Evolutionary conservation across 2,797 vertebrate species (phyloP).

Genomic region (Peromyscus melanophrys): DNA sequence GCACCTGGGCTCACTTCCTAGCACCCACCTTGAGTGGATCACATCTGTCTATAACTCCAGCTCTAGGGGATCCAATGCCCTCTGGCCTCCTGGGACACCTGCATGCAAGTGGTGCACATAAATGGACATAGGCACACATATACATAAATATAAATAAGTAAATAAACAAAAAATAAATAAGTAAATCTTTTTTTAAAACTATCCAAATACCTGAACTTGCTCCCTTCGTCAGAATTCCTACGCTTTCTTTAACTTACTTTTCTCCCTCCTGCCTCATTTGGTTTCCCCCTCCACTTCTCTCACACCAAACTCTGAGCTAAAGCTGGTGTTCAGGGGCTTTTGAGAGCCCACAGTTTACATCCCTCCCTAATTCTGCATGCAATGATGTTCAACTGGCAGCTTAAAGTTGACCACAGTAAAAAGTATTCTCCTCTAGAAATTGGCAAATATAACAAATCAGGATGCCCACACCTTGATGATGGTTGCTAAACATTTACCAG

Average conservation of each 20-base stretch:
- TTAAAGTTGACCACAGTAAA: background rate
- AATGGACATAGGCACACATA: background rate
- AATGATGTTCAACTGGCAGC: background rate
- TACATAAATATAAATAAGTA: background rate
- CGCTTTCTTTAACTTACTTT: background rate
- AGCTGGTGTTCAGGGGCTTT: background rate
- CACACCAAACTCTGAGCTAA: background rate
- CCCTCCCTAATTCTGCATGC: constrained; percentile 31
- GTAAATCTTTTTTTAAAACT: constrained; percentile 1
- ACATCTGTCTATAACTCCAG: background rate
- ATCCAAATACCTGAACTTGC: background rate
- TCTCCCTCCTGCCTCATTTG: background rate
- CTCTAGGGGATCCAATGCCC: background rate
- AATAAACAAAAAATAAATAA: background rate
- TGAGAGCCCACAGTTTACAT: background rate
- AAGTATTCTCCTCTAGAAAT: background rate
- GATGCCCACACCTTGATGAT: background rate
- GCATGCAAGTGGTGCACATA: background rate
- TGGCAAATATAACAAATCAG: background rate
- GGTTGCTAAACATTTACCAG: constrained; percentile 18
- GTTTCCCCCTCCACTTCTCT: background rate
- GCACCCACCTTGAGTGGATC: background rate
- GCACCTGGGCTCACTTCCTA: background rate
- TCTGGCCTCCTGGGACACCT: background rate
- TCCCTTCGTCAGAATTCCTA: constrained; percentile 7